Conservation (phyloP, 2,113 vertebrate genomes). For the Suricata suricatta region DNA sequence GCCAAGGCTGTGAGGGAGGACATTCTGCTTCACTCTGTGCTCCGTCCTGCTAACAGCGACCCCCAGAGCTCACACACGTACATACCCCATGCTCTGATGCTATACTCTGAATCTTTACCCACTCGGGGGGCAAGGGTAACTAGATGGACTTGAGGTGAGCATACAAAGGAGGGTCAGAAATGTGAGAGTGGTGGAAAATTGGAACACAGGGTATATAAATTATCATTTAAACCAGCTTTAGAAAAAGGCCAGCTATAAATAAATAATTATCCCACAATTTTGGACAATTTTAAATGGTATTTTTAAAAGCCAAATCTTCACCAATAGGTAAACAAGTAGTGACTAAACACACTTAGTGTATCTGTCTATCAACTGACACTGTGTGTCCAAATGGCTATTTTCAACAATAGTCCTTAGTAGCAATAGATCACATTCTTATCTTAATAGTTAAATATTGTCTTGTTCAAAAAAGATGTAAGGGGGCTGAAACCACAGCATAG, state of each 20-base stretch:
- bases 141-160: not conserved
- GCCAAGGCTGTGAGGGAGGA: not conserved
- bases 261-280: not conserved
- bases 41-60: not conserved
- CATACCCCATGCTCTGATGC: not conserved
- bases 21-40: not conserved
- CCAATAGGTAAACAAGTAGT: not conserved
- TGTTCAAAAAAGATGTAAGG: not conserved
- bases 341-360: not conserved
- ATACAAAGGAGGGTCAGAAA: not conserved
- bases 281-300: not conserved
- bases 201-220: not conserved
- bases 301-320: conserved; percentile 5
- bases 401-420: not conserved
- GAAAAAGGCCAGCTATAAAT: not conserved
- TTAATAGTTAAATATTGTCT: not conserved
- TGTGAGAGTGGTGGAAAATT: not conserved
- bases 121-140: not conserved
- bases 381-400: not conserved
- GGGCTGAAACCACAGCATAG: not conserved
- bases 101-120: not conserved
- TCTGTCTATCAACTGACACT: not conserved
- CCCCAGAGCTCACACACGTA: not conserved
- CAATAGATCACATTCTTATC: not conserved
- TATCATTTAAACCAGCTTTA: not conserved